phyloP scores from a whole-genome alignment of 2,888 invertebrate genomes.

The Auanema freiburgensis region DNA sequence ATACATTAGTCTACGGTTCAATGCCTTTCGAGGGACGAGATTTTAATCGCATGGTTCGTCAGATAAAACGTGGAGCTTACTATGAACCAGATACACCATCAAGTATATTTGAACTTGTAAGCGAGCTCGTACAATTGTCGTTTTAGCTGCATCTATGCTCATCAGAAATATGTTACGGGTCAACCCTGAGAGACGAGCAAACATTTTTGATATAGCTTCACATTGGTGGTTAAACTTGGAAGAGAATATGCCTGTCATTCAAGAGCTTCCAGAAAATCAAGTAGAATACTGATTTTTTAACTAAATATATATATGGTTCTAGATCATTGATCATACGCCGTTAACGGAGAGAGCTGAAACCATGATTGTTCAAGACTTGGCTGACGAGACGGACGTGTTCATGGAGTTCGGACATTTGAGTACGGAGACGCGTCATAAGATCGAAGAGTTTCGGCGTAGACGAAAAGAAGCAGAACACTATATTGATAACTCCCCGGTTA shows the following conservation, averaged over 20 bases:
- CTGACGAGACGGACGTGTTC: constrained; percentile 64
- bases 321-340: constrained; percentile 64
- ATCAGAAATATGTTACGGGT: constrained; percentile 93
- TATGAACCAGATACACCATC: constrained; percentile 93
- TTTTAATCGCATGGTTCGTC: constrained; percentile 91
- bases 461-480: constrained; percentile 63
- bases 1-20: constrained; percentile 96
- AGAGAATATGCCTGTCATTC: constrained; percentile 63
- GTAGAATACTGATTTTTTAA: constrained; percentile 20
- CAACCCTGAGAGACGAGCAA: constrained; percentile 83
- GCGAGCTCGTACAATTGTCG: neutral
- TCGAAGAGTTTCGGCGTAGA: constrained; percentile 64
- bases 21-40: constrained; percentile 98
- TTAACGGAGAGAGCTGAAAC: constrained; percentile 63
- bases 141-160: constrained; percentile 84
- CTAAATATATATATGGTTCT: constrained; percentile 9
- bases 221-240: constrained; percentile 91
- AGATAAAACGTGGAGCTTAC: constrained; percentile 95
- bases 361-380: constrained; percentile 63
- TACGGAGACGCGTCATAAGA: constrained; percentile 52
- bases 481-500: constrained; percentile 61
- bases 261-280: constrained; percentile 64
- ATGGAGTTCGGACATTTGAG: constrained; percentile 63
- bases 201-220: constrained; percentile 88
- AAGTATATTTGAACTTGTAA: constrained; percentile 26